Evolutionary conservation across 2,888 invertebrate genomes (phyloP), one percentile per base, ranked within the genome.

Genomic region (Meliscaeva auricollis): DNA sequence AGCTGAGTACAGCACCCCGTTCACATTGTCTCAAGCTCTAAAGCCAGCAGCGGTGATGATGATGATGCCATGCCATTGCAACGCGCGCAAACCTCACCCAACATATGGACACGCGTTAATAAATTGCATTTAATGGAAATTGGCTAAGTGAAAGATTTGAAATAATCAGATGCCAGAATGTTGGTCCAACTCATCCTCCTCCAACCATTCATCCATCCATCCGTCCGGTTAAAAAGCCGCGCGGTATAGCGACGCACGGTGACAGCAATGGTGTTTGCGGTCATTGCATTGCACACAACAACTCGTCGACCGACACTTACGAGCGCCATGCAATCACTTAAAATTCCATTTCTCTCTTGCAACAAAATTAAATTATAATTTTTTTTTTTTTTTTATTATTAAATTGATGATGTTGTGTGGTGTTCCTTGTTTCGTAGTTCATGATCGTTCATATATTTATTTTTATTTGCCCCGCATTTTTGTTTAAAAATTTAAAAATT

Each of bases 81-180:
- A 50, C 58, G 58, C 38, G 38, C 66, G 32, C 56, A 20, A 20
- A 48, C 1, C 48, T 48, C 68, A 75, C 58, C 52, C 75, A 84
- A 70, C 83, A 70, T 66, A 66, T 66, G 83, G 83, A 76, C 84
- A 85, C 85, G 85, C 85, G 85, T 85, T 85, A 85, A 85, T 85
- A 85, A 85, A 85, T 85, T 85, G 85, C 81, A 81, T 81, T 85
- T 85, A 77, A 85, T 85, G 85, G 76, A 85, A 81, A 85, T 85
- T 85, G 81, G 62, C 81, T 81, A 81, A 81, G 85, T 85, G 81
- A 85, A 85, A 85, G 85, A 85, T 85, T 85, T 81, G 69, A 81
- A 85, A 81, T 73, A 81, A 85, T 85, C 69, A 85, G 32, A 64
- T 64, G 64, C 46, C 46, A 48, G 73, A 44, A 32, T 68, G 72